Evolutionary conservation across 2,888 invertebrate genomes (phyloP), one percentile per base, ranked within the genome.

Genomic region (Dichetophora obliterata): DNA sequence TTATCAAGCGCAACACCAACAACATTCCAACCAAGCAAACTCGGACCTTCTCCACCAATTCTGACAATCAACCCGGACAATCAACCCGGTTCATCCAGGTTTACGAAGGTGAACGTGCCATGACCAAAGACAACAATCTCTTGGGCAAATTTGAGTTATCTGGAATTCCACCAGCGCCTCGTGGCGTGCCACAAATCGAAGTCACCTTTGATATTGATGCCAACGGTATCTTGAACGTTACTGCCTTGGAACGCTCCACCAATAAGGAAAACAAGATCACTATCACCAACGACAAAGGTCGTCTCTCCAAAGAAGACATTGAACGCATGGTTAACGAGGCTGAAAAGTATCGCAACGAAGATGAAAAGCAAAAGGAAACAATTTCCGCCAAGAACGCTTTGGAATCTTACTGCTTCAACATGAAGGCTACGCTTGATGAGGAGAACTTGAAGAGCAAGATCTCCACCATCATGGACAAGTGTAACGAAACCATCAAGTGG

Each of bases 261-360:
- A 99, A 99, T 77, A 98, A 98, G 91, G 94, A 98, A 86, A 98
- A 99, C 88, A 98, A 99, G 91, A 99, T 99, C 86, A 97, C 98
- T 79, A 99, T 99, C 89, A 98, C 98, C 83, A 99, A 99, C 87
- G 99, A 99, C 87, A 97, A 98, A 90, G 98, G 98, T 90, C 92
- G 98, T 81, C 90, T 99, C 80, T 97, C 98, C 16, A 98, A 98
- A 5, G 99, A 99, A 83, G 99, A 99, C 86, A 99, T 99, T 83
- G 98, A 99, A 88, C 92, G 98, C 80, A 99, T 99, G 99, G 98
- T 99, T 90, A 96, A 96, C 90, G 99, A 99, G 87, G 98, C 99
- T 0, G 99, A 99, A 91, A 97, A 96, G 90, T 99, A 98, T 90
- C 98, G 98, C 22, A 99, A 99, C 86, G 99, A 99, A 82, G 99